A percentile compares a stretch with the other conserved stretches of the same genome.
Evolutionary conservation across 1,140 invertebrate species (phyloP).

Genomic region (Trinorchestia longiramus): DNA sequence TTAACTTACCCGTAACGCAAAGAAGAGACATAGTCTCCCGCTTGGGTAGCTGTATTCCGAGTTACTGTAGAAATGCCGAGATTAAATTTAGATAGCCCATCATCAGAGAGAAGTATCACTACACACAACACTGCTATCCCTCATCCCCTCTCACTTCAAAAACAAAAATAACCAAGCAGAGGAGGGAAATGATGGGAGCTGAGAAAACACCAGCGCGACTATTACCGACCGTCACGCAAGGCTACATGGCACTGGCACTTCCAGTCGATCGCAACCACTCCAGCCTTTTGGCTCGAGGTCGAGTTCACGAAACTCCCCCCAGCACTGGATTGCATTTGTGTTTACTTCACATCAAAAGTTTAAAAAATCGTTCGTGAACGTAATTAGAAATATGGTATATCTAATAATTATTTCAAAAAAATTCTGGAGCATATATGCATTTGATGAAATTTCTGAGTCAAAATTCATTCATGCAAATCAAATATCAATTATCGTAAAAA

Average conservation of each 20-base stretch:
- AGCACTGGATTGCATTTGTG: background rate
- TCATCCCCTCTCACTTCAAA: conserved; percentile 26
- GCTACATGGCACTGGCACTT: conserved; percentile 37
- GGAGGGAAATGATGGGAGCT: conserved; percentile 47
- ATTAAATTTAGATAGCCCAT: background rate
- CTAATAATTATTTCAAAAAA: background rate
- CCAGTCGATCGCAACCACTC: conserved; percentile 42
- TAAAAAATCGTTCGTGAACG: background rate
- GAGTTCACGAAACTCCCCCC: background rate
- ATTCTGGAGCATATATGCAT: background rate
- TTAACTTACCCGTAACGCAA: conserved; percentile 18
- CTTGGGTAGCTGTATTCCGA: background rate
- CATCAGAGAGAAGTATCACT: background rate
- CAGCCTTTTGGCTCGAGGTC: conserved; percentile 1
- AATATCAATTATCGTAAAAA: background rate
- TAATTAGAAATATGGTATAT: background rate
- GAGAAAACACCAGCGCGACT: conserved; percentile 34
- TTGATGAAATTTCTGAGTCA: background rate
- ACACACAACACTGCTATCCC: conserved; percentile 25
- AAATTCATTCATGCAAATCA: background rate
- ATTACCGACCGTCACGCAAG: background rate
- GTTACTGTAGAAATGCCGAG: background rate
- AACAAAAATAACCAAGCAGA: conserved; percentile 51
- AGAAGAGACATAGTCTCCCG: conserved; percentile 48
- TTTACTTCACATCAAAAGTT: background rate